Evolutionary conservation across 2,888 invertebrate species (phyloP), one percentile per base, ranked within the genome.

Genomic region (Drosophila formosana): DNA sequence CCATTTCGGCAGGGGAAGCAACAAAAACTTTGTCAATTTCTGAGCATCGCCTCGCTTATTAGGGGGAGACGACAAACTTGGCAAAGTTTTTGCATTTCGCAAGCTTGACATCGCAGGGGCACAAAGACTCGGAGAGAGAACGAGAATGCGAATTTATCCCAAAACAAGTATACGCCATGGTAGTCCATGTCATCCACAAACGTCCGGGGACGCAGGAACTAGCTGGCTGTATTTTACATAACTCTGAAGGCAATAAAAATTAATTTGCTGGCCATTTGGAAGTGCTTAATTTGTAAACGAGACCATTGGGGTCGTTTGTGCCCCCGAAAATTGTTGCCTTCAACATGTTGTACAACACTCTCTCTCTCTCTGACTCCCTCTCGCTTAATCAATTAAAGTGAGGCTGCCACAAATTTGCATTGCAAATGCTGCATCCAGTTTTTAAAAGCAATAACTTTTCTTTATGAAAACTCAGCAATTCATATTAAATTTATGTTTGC

Each of bases 251-350:
- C 89, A 89, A 87, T 87, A 87, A 89, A 87, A 87, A 86, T 88
- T 87, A 84, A 88, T 88, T 86, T 89, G 83, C 83, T 81, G 83
- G 80, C 88, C 81, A 81, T 85, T 89, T 89, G 83, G 75, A 89
- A 88, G 88, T 89, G 77, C 89, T 89, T 89, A 85, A 89, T 89
- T 87, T 85, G 86, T 77, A 83, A 88, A 88, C 83, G 89, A 88
- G 81, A 72, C 79, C 87, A 83, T 74, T 81, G 88, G 88, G 84
- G 79, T 82, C 74, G 64, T 67, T 69, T 78, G 62, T 66, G 61
- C 41, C 45, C 45, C 41, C 37, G 32, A 50, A 64, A 56, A 47
- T 72, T 66, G 73, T 66, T 73, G 58, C 75, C 56, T 65, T 55
- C 61, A 74, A 53, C 78, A 69, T 74, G 60, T 53, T 60, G 55